Evolutionary conservation across 2,888 invertebrate species (phyloP).

Genomic region (Myopa tessellatipennis): DNA sequence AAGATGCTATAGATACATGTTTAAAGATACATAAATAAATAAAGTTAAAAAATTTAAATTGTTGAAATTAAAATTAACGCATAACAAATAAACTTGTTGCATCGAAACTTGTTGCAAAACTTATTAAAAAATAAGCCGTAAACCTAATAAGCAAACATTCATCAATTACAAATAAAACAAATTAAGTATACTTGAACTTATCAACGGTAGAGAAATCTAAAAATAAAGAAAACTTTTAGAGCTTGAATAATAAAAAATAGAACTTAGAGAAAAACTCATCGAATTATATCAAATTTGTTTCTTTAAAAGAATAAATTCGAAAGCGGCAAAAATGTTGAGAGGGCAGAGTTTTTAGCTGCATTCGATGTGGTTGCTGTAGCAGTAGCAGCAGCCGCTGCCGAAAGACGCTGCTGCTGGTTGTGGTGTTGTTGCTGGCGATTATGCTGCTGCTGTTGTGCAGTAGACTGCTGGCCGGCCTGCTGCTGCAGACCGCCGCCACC

Average conservation of each 20-base stretch:
- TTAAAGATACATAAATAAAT: background rate
- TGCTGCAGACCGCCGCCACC: background rate
- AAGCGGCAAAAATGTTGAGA: slow-evolving; percentile 50
- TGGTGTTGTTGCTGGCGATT: slow-evolving; percentile 41
- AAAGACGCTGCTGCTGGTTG: background rate
- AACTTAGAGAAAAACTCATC: slow-evolving; percentile 16
- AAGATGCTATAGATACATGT: background rate
- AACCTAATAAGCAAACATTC: too few species aligned
- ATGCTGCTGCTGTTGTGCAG: slow-evolving; percentile 36
- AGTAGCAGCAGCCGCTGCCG: slow-evolving; percentile 40
- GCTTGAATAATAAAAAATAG: background rate
- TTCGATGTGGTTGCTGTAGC: slow-evolving; percentile 41
- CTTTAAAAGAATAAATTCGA: slow-evolving; percentile 53
- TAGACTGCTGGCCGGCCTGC: background rate
- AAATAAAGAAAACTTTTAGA: background rate
- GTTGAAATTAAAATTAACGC: slow-evolving; percentile 5
- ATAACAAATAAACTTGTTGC: background rate
- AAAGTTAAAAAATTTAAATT: slow-evolving; percentile 10
- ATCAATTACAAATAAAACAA: too few species aligned
- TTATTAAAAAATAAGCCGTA: too few species aligned
- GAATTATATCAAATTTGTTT: background rate
- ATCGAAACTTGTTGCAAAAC: too few species aligned
- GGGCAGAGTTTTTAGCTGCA: slow-evolving; percentile 45
- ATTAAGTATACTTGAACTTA: too few species aligned
- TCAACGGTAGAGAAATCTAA: too few species aligned